phyloP scores from a whole-genome alignment of 2,113 vertebrate species.

The Mirza zaza region DNA sequence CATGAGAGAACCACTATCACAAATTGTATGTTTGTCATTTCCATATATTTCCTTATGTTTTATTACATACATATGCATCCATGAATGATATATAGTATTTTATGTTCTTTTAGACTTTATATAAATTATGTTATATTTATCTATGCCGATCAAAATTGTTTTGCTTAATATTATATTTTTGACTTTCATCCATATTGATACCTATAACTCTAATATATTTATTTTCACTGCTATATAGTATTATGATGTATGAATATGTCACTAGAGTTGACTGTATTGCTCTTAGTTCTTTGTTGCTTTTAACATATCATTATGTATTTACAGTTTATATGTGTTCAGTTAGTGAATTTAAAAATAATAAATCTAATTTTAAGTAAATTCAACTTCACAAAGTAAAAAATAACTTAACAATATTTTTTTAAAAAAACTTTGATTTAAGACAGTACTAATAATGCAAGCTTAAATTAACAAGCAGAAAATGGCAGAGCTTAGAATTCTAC shows the following conservation, averaged over 20 bases:
- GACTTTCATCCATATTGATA: background rate
- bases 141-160: background rate
- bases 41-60: background rate
- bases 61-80: background rate
- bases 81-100: background rate
- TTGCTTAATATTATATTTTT: background rate
- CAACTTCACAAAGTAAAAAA: background rate
- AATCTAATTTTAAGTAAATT: background rate
- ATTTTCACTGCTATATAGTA: background rate
- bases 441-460: background rate
- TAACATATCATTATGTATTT: background rate
- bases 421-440: background rate
- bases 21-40: background rate
- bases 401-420: background rate
- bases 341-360: background rate
- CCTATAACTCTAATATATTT: background rate
- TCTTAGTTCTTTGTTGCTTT: background rate
- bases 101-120: background rate
- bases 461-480: background rate
- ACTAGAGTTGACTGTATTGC: background rate
- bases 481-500: background rate
- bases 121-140: background rate
- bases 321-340: background rate
- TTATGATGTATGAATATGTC: background rate
- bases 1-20: background rate